Evolutionary conservation across 2,113 vertebrate species (phyloP).

Genomic region (Pipra filicauda): DNA sequence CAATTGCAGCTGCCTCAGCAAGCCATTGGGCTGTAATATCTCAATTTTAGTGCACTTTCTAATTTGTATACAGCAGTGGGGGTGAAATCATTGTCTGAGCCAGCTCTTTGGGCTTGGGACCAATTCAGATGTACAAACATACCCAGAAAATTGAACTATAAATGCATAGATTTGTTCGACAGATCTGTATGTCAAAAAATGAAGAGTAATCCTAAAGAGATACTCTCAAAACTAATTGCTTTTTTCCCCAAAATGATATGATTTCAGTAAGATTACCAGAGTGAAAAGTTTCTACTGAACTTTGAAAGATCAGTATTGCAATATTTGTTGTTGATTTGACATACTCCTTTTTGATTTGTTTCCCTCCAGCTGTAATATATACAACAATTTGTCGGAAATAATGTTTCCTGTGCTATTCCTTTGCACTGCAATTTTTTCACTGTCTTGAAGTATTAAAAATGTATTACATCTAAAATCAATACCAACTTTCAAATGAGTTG

Average conservation of each 20-base stretch:
- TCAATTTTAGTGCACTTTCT: not conserved
- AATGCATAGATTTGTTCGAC: not conserved
- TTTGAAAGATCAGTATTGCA: not conserved
- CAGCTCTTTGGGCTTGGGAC: not conserved
- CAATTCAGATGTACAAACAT: not conserved
- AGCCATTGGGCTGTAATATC: not conserved
- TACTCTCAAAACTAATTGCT: not conserved
- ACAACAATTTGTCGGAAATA: not conserved
- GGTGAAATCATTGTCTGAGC: not conserved
- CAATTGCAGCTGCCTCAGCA: not conserved
- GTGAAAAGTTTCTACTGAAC: not conserved
- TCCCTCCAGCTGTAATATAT: not conserved
- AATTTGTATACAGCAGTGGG: not conserved
- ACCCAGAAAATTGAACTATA: not conserved
- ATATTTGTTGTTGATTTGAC: not conserved
- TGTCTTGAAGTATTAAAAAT: not conserved
- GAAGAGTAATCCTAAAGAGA: not conserved
- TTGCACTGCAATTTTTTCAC: not conserved
- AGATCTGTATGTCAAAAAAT: not conserved
- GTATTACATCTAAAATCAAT: not conserved
- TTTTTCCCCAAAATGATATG: not conserved
- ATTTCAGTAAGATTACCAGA: not conserved
- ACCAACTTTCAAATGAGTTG: not conserved
- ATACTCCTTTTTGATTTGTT: not conserved
- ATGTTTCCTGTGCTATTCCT: not conserved